Evolutionary conservation across 2,797 vertebrate genomes (phyloP), one percentile per base, ranked within the genome.

Genomic region (Neosilurus mollespiculum): DNA sequence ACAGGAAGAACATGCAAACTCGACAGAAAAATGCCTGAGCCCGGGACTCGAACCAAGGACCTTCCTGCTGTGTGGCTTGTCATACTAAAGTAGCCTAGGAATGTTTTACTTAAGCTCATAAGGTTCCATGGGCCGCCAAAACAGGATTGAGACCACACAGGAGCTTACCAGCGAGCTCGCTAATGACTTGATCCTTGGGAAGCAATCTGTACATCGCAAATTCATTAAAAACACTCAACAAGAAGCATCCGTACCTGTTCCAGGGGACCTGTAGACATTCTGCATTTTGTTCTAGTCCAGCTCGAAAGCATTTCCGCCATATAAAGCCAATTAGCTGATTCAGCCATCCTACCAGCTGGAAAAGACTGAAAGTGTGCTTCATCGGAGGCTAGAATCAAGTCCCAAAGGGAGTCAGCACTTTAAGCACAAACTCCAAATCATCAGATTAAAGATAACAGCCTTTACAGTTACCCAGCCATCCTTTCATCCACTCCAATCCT

Each of bases 401-500:
- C 77, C 70, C 78, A n/a, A 54, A 56, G 78, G 78, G 49, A 84
- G 77, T 80, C 67, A 80, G 83, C 77, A 80, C 11, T 80, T 65
- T 61, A 53, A 9, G 10, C 59, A 62, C 67, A 62, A 66, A 56
- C 65, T 69, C 34, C 51, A 34, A 72, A 18, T 73, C 67, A 79
- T 72, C 67, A 79, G 43, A 78, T 83, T 70, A 72, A 64, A 72
- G 67, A 70, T 72, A 61, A 72, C 1, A 37, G 49, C 64, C 51
- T 80, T 69, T 80, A 67, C 78, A 67, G 78, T 80, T n/a, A 67
- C 9, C 24, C 6, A 54, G 62, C 16, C 24, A 34, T 80, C 49
- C 49, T 66, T 66, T 30, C 24, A 30, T 80, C 26, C 78, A 54
- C 16, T 80, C 5, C 10, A 66, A 67, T 67, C 15, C n/a, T 30